A percentile compares a stretch with the other conserved stretches of the same genome.
Evolutionary conservation across 2,113 vertebrate species (phyloP).

Genomic region (Numenius arquata): DNA sequence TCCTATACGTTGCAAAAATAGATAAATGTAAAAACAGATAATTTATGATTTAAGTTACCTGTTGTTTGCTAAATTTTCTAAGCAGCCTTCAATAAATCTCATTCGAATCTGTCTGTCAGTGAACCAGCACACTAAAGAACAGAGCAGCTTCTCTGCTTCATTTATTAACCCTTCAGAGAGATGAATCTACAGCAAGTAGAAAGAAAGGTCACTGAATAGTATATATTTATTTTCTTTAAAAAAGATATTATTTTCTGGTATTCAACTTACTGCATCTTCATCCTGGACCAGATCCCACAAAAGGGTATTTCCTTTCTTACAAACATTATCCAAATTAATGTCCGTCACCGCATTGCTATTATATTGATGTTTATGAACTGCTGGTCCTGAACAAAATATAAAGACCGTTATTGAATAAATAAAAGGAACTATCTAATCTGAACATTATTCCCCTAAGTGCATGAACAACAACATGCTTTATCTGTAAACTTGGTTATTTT

Average conservation of each 20-base stretch:
- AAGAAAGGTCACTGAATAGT: conserved; percentile 44
- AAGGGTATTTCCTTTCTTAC: conserved; percentile 97
- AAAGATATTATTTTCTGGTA: background rate
- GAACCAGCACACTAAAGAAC: conserved; percentile 99
- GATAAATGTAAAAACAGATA: background rate
- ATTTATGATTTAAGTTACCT: conserved; percentile 76
- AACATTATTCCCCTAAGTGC: background rate
- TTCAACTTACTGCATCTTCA: conserved; percentile 90
- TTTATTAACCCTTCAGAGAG: conserved; percentile 97
- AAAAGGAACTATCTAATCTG: background rate
- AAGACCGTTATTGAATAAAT: conserved; percentile 20
- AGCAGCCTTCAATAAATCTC: conserved; percentile 99
- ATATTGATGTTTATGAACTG: conserved; percentile 97
- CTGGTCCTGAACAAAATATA: conserved; percentile 81
- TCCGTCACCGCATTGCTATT: conserved; percentile 92
- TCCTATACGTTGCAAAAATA: background rate
- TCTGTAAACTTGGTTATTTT: background rate
- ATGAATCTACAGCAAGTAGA: conserved; percentile 84
- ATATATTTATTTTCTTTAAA: background rate
- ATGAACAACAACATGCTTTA: background rate
- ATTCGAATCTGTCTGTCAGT: conserved; percentile 98
- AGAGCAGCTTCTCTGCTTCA: conserved; percentile 97
- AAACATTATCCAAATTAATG: conserved; percentile 99
- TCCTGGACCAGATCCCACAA: conserved; percentile 99
- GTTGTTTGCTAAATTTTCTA: conserved; percentile 97